Conservation (phyloP, 2,888 invertebrate genomes). For the Resseliella maxima region DNA sequence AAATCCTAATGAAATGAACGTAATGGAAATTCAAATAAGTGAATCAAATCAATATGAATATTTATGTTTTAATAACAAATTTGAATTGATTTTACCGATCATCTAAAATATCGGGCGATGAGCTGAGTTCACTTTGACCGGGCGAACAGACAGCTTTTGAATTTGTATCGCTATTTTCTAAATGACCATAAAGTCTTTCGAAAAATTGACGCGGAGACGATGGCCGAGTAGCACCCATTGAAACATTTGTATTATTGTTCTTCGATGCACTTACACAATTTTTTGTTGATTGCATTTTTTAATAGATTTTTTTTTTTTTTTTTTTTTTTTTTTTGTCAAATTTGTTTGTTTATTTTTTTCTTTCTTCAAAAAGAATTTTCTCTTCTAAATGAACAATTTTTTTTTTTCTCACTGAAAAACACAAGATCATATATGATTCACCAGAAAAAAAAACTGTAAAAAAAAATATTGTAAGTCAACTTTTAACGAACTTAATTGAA, state of each 20-base stretch:
- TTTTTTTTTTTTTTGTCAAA: background rate
- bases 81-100: constrained; percentile 51
- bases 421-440: too few relatives aligned
- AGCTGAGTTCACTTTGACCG: constrained; percentile 61
- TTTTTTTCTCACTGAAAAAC: too few relatives aligned
- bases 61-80: background rate
- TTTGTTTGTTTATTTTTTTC: too few relatives aligned
- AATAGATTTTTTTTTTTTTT: background rate
- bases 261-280: background rate
- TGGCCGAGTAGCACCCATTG: constrained; percentile 67
- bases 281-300: background rate
- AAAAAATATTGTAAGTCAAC: too few relatives aligned
- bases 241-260: background rate
- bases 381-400: background rate
- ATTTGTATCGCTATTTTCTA: constrained; percentile 68
- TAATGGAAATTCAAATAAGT: background rate
- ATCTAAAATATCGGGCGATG: constrained; percentile 66
- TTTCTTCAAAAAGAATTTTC: too few relatives aligned
- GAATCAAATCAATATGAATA: background rate
- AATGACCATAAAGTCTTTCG: constrained; percentile 81
- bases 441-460: too few relatives aligned
- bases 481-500: too few relatives aligned
- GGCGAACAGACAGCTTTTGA: constrained; percentile 32
- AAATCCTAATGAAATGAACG: too few relatives aligned
- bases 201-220: constrained; percentile 86